A percentile compares a stretch with the other conserved stretches of the same genome.
These are phyloP conservation scores for Dinomys branickii DNA, from an alignment of 2,113 vertebrate genomes.

Conservation along the genomic window DNA sequence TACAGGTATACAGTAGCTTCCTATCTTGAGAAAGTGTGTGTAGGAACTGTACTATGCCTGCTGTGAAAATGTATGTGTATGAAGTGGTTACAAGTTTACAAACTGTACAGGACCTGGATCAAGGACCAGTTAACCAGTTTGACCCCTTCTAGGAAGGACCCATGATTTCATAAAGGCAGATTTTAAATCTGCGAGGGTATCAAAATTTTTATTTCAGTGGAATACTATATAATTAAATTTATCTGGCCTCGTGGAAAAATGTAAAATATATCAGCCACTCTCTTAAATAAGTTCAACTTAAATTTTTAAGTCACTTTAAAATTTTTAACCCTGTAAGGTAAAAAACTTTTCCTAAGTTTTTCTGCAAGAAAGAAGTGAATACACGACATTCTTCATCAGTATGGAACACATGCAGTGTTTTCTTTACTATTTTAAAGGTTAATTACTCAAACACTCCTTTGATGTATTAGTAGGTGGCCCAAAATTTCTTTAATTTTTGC, in stretches of 20 bases:
- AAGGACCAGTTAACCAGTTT: constrained; percentile 29
- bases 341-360: neutral
- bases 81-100: neutral
- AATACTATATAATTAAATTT: neutral
- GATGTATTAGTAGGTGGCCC: neutral
- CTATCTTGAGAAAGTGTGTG: neutral
- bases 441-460: neutral
- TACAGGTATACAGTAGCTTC: neutral
- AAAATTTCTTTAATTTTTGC: neutral
- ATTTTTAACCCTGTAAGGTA: neutral
- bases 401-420: neutral
- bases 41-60: neutral
- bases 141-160: neutral
- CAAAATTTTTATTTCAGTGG: constrained; percentile 9
- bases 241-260: neutral
- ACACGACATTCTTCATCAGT: neutral
- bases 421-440: neutral
- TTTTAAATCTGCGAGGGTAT: neutral
- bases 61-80: neutral
- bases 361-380: neutral
- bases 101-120: neutral
- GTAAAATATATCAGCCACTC: neutral
- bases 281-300: constrained; percentile 44
- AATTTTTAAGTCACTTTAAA: neutral
- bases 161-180: neutral